Percentiles rank a stretch among this genome's conserved stretches.
Evolutionary conservation across 2,113 vertebrate species (phyloP).

Genomic region (Irena cyanogastra): DNA sequence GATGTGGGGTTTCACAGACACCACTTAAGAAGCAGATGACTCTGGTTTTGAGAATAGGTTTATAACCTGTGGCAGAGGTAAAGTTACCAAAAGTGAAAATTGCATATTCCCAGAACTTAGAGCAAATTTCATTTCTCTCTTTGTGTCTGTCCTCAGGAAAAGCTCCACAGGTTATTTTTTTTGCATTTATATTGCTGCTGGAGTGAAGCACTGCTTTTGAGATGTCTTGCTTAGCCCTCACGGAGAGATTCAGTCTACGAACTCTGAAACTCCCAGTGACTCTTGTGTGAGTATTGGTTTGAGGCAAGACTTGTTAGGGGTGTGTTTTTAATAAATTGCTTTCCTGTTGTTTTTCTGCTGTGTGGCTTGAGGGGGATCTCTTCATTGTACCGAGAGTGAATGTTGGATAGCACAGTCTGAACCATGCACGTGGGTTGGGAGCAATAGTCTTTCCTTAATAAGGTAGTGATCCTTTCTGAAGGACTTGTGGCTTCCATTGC

Average conservation of each 20-base stretch:
- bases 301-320: not conserved
- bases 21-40: not conserved
- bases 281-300: not conserved
- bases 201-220: not conserved
- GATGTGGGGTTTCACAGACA: not conserved
- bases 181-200: not conserved
- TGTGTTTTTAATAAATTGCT: not conserved
- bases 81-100: not conserved
- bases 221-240: not conserved
- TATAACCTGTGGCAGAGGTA: not conserved
- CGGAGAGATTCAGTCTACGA: accelerated
- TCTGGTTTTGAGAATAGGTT: not conserved
- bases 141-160: not conserved
- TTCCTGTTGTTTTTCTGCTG: not conserved
- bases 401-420: not conserved
- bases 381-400: not conserved
- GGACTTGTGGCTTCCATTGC: not conserved
- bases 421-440: accelerated
- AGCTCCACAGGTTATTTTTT: not conserved
- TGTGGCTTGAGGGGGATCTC: not conserved
- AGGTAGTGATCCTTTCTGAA: not conserved
- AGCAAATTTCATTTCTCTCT: not conserved
- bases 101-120: not conserved
- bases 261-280: not conserved
- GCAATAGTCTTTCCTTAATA: not conserved